phyloP scores from a whole-genome alignment of 2,888 invertebrate species.

The Oeneis ivallda region DNA sequence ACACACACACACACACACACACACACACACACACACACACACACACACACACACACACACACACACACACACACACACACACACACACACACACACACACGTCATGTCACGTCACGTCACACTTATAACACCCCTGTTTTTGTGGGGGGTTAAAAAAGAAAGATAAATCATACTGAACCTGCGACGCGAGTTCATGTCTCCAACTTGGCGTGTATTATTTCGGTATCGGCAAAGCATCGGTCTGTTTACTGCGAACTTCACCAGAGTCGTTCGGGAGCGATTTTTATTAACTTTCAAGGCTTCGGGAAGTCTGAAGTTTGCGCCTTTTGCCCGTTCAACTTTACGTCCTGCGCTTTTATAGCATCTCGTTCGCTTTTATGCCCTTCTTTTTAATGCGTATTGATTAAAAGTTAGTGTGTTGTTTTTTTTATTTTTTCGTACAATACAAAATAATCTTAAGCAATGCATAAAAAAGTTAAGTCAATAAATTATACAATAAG shows the following conservation, averaged over 20 bases:
- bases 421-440: constrained; percentile 2
- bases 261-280: constrained; percentile 70
- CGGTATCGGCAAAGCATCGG: constrained; percentile 58
- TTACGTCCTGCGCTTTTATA: constrained; percentile 61
- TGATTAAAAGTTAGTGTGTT: constrained; percentile 26
- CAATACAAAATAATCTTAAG: too few species aligned
- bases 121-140: too few species aligned
- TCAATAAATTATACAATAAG: too few species aligned
- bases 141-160: too few species aligned
- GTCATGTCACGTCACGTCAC: too few species aligned
- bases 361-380: constrained; percentile 64
- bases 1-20: too few species aligned
- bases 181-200: neutral
- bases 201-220: constrained; percentile 28
- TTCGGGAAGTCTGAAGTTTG: constrained; percentile 53
- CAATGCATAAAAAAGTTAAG: too few species aligned
- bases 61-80: too few species aligned
- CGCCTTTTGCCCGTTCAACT: constrained; percentile 60
- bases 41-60: too few species aligned
- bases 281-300: constrained; percentile 75
- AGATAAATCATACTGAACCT: neutral
- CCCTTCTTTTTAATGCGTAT: constrained; percentile 38
- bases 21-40: too few species aligned
- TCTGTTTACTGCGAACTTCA: constrained; percentile 69
- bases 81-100: too few species aligned